Evolutionary conservation across 2,113 vertebrate species (phyloP).

Genomic region (Ailurus styani): DNA sequence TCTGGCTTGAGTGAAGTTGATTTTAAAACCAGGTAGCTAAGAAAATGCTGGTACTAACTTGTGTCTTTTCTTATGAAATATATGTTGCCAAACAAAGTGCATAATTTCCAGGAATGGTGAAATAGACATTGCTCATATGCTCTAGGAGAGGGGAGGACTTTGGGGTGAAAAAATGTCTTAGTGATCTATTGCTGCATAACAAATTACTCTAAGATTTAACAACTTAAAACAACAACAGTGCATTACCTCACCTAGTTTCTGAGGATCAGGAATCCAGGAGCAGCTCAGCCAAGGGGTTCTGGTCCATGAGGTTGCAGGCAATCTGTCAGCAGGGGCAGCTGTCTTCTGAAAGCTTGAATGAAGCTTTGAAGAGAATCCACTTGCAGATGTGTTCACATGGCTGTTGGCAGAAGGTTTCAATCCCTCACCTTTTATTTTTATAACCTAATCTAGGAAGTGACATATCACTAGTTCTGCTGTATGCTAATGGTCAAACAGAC

Average conservation of each 20-base stretch:
- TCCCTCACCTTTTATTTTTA: background rate
- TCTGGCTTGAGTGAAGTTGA: background rate
- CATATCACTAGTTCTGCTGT: background rate
- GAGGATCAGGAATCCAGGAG: background rate
- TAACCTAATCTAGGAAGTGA: background rate
- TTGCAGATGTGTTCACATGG: background rate
- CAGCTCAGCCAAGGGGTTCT: background rate
- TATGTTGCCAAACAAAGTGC: background rate
- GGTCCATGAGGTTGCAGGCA: background rate
- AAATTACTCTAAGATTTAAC: background rate
- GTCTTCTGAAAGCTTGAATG: background rate
- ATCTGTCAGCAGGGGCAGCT: background rate
- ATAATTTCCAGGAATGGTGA: background rate
- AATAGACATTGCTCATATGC: background rate
- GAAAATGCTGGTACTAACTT: background rate
- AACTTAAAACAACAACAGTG: background rate
- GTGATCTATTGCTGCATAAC: background rate
- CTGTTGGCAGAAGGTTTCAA: background rate
- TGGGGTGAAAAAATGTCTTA: background rate
- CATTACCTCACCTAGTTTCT: background rate
- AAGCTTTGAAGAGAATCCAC: background rate
- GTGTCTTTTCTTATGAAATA: background rate
- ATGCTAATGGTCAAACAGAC: background rate
- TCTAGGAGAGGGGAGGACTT: background rate
- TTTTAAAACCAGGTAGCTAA: background rate